Evolutionary conservation across 2,797 vertebrate genomes (phyloP), one percentile per base, ranked within the genome.

Genomic region (Cirrhinus mrigala): DNA sequence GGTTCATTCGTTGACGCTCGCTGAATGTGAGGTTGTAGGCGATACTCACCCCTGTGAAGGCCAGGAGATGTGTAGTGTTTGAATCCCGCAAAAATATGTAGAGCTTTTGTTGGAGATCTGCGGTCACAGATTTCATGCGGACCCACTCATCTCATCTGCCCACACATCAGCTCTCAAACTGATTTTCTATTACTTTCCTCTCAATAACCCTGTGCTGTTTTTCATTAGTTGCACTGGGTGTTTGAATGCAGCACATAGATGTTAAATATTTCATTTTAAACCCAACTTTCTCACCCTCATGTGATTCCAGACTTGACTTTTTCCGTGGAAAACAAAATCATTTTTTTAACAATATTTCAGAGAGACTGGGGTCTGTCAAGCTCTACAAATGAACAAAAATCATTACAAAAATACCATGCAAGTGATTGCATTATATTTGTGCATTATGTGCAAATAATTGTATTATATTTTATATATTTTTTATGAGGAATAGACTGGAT

Each of bases 131-230:
- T 58, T 77, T 77, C 11, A 77, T 40, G 52, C 40, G 33, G 37
- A 58, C 52, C 52, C 56, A 58, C 33, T 58, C 22, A 40, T 77
- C 52, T 40, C 29, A 77, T 77, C 74, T 40, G 8, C 74, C 74
- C 74, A 77, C 74, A 40, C 52, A 40, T 77, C 12, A 58, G n/a
- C 29, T 40, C 52, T 56, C 20, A 56, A 56, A 56, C 29, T n/a
- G 12, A 58, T 40, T 56, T 56, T 58, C 20, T 77, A 14, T 58
- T 77, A 58, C 74, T 58, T 77, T 58, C 20, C 29, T 77, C 52
- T n/a, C 12, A n/a, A n/a, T 77, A 24, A 77, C 52, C 52, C 8
- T 54, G 29, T 40, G 12, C 52, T n/a, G 22, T 58, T 58, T 58
- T 24, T 22, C 22, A 58, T 40, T 7, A 24, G 74, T 16, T 9